These are phyloP conservation scores for Paraescarpia echinospica DNA, from an alignment of 1,140 invertebrate genomes.

Conservation along the genomic window DNA sequence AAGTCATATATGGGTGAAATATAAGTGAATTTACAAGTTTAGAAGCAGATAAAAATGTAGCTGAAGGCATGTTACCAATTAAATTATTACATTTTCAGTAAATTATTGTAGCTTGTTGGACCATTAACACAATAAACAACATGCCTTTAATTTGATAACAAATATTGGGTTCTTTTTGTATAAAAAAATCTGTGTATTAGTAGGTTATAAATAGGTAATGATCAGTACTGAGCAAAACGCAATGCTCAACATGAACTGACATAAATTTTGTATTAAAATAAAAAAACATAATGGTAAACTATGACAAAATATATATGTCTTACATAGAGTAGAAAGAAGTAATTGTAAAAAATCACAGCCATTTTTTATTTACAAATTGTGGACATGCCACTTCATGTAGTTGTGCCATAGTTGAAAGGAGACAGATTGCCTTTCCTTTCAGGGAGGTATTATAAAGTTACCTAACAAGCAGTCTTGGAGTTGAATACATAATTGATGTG, in stretches of 20 bases:
- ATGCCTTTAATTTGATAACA: neutral
- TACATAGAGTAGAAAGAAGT: neutral
- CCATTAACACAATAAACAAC: neutral
- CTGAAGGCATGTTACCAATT: neutral
- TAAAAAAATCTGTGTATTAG: neutral
- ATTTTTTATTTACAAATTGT: neutral
- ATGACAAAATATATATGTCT: neutral
- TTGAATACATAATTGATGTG: neutral
- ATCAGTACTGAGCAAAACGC: neutral
- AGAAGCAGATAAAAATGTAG: neutral
- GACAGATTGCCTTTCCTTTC: neutral
- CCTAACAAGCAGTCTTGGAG: neutral
- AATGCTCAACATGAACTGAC: too few species aligned
- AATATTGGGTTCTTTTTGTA: neutral
- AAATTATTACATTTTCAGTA: too few species aligned
- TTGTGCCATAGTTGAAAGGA: neutral
- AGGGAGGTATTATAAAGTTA: neutral
- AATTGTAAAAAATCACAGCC: neutral
- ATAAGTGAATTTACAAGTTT: neutral
- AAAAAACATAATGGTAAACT: too few species aligned
- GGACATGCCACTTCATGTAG: neutral
- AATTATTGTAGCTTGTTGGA: too few species aligned
- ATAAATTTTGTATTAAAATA: too few species aligned
- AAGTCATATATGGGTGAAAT: neutral
- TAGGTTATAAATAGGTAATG: neutral